Evolutionary conservation across 2,888 invertebrate genomes (phyloP).

Genomic region (Pristionchus entomophagus): DNA sequence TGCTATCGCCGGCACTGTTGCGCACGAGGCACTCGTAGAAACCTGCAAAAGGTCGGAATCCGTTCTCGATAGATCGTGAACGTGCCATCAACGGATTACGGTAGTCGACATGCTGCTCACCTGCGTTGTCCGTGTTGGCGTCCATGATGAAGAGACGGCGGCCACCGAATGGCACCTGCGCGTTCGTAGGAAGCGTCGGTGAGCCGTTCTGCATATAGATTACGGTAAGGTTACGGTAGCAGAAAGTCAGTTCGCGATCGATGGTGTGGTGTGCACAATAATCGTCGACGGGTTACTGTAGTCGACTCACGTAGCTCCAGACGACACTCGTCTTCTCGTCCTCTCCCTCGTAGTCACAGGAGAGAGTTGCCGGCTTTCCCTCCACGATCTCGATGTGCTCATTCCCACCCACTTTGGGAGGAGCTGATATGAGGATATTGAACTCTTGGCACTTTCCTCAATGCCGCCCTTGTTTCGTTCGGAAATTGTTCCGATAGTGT

Average conservation of each 20-base stretch:
- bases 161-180: constrained; percentile 65
- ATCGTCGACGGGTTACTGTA: neutral
- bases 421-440: constrained; percentile 57
- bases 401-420: constrained; percentile 69
- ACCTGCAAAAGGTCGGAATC: constrained; percentile 51
- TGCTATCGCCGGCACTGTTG: constrained; percentile 73
- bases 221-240: neutral
- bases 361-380: constrained; percentile 70
- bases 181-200: constrained; percentile 58
- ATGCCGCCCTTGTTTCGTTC: too few species aligned
- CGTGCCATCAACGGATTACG: too few species aligned
- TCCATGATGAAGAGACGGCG: constrained; percentile 67
- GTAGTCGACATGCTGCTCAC: constrained; percentile 51
- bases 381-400: constrained; percentile 63
- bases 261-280: neutral
- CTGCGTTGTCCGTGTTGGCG: constrained; percentile 63
- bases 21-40: constrained; percentile 68
- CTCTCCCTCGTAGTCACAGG: constrained; percentile 68
- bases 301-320: constrained; percentile 67
- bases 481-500: too few species aligned
- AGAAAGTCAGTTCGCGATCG: constrained; percentile 13
- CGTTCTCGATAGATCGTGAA: neutral
- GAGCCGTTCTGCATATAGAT: constrained; percentile 38
- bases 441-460: too few species aligned
- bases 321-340: constrained; percentile 65